Percentiles rank a stretch among this genome's conserved stretches.
Evolutionary conservation across 2,113 vertebrate genomes (phyloP).

Genomic region (Phalacrocorax aristotelis): DNA sequence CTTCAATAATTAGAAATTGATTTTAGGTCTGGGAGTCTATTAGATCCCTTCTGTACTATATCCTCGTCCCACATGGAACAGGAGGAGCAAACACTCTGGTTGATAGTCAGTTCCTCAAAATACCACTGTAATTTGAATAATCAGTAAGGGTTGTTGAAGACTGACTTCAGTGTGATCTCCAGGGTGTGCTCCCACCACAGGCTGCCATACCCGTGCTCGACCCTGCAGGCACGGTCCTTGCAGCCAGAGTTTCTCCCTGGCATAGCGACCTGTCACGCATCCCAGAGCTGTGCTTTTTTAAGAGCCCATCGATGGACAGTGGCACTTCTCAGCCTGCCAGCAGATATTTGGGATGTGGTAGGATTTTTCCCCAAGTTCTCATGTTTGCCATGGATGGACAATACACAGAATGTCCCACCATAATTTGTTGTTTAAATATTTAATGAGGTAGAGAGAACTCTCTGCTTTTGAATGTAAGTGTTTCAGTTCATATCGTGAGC

Average conservation of each 20-base stretch:
- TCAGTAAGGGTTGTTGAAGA: background rate
- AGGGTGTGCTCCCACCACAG: background rate
- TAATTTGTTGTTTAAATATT: background rate
- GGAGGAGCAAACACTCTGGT: background rate
- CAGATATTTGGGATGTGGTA: background rate
- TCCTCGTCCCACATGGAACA: background rate
- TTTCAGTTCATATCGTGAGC: background rate
- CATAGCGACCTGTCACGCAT: accelerated
- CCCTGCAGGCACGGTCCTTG: background rate
- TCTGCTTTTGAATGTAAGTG: background rate
- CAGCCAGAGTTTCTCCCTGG: background rate
- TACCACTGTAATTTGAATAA: background rate
- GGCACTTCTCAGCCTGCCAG: background rate
- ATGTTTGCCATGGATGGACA: background rate
- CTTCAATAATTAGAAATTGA: background rate
- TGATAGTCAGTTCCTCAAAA: background rate
- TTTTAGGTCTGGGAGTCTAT: background rate
- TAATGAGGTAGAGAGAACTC: background rate
- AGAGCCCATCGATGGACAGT: background rate
- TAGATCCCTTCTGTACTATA: background rate
- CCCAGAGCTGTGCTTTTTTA: background rate
- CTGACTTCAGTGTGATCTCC: background rate
- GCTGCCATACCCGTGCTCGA: accelerated
- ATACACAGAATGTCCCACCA: background rate
- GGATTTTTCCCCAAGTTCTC: background rate